A percentile compares a stretch with the other conserved stretches of the same genome.
These are phyloP conservation scores for Oxyura jamaicensis DNA, from an alignment of 2,113 vertebrate species.

Conservation along the genomic window DNA sequence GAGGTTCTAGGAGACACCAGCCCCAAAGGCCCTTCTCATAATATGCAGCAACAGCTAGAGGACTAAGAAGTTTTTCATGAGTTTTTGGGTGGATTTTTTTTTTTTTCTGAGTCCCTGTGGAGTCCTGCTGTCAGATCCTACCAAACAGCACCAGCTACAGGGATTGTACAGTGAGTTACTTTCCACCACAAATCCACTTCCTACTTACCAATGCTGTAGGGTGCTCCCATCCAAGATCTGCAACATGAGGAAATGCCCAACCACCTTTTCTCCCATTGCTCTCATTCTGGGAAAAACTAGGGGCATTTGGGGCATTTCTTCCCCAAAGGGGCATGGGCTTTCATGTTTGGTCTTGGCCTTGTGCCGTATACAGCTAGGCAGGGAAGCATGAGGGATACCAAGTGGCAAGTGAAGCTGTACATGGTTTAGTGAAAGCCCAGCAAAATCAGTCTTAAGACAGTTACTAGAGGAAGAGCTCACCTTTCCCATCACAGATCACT, in stretches of 20 bases:
- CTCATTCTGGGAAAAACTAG: neutral
- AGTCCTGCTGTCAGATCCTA: neutral
- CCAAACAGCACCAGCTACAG: rapidly evolving
- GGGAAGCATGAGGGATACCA: neutral
- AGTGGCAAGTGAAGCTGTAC: neutral
- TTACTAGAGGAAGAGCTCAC: neutral
- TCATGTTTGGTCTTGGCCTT: neutral
- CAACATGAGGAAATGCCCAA: rapidly evolving
- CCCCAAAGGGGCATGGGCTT: too few species aligned
- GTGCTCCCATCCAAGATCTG: neutral
- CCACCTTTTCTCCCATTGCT: neutral
- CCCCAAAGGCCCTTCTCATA: rapidly evolving
- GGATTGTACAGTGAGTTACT: neutral
- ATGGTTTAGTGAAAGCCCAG: neutral
- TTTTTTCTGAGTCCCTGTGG: neutral
- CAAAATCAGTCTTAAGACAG: neutral
- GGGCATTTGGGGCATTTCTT: neutral
- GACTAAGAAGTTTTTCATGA: neutral
- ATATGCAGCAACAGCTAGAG: rapidly evolving
- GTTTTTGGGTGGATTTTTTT: too few species aligned
- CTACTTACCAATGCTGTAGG: neutral
- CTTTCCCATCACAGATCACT: neutral
- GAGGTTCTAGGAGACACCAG: neutral
- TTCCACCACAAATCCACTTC: neutral
- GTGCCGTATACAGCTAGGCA: neutral